phyloP scores from a whole-genome alignment of 2,113 vertebrate species.

The Tauraco erythrolophus region DNA sequence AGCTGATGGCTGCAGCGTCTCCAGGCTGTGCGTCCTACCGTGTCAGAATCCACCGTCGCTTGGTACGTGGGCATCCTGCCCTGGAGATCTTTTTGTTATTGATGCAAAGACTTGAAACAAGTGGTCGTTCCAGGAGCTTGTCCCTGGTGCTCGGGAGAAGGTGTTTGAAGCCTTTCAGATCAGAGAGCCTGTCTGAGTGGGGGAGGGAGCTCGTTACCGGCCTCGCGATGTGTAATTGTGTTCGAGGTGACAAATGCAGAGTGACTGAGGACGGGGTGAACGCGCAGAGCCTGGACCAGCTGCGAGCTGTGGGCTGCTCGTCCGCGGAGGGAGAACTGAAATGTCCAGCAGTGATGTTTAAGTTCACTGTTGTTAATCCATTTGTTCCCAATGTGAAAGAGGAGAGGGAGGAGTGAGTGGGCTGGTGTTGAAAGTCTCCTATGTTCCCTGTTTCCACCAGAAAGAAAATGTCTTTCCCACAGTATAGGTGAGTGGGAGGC shows the following conservation, averaged over 20 bases:
- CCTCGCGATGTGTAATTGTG: not conserved
- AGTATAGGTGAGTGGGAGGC: not conserved
- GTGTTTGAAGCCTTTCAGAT: not conserved
- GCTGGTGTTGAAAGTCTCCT: not conserved
- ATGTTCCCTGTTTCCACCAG: not conserved
- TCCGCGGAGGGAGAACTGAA: not conserved
- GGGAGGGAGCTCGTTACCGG: not conserved
- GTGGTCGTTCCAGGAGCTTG: not conserved
- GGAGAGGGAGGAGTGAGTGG: not conserved
- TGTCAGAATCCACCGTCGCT: not conserved
- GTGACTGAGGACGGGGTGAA: not conserved
- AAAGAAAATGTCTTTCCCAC: not conserved
- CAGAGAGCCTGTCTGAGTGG: not conserved
- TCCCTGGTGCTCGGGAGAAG: too few species aligned
- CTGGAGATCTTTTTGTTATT: not conserved
- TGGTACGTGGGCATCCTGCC: not conserved
- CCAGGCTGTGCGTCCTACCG: not conserved
- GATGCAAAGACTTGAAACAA: not conserved
- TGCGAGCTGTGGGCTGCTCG: not conserved
- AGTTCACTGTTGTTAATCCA: not conserved
- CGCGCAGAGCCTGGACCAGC: not conserved
- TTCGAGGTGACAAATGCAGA: not conserved
- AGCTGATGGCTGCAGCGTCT: not conserved
- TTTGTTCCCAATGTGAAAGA: not conserved
- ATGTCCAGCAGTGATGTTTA: not conserved